These are phyloP conservation scores for Nettapus auritus DNA, from an alignment of 2,113 vertebrate species.

Conservation along the genomic window DNA sequence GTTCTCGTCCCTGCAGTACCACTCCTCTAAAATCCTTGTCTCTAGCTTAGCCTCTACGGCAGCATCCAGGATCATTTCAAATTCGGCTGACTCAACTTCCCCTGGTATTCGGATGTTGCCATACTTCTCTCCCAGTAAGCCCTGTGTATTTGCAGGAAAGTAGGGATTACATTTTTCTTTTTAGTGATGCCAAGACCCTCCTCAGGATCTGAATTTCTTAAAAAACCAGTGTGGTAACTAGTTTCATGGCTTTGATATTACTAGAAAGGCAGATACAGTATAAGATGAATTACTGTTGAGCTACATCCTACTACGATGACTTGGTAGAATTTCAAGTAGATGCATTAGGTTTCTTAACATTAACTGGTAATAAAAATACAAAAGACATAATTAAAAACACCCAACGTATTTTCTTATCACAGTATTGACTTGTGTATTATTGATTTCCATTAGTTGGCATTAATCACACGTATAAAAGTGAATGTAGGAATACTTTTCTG, in stretches of 20 bases:
- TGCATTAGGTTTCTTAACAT: background rate
- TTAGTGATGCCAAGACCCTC: background rate
- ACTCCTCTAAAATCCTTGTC: conserved; percentile 94
- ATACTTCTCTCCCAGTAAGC: conserved; percentile 96
- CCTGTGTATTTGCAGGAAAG: conserved; percentile 80
- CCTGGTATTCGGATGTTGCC: conserved; percentile 95
- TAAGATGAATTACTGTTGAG: background rate
- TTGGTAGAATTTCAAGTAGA: background rate
- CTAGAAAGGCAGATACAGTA: background rate
- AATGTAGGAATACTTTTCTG: background rate
- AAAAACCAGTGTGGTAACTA: background rate
- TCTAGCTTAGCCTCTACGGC: conserved; percentile 92
- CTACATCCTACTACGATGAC: background rate
- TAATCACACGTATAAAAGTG: background rate
- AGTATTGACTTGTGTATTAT: background rate
- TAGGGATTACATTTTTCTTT: conserved; percentile 60
- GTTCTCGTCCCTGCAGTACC: conserved; percentile 98
- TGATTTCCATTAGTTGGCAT: background rate
- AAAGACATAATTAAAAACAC: background rate
- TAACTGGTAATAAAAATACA: background rate
- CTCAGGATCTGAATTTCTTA: background rate
- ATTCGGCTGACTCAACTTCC: conserved; percentile 95
- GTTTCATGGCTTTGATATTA: background rate
- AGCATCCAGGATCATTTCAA: conserved; percentile 98
- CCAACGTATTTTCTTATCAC: background rate